Evolutionary conservation across 2,888 invertebrate genomes (phyloP).

Genomic region (Lucinisca nassula): DNA sequence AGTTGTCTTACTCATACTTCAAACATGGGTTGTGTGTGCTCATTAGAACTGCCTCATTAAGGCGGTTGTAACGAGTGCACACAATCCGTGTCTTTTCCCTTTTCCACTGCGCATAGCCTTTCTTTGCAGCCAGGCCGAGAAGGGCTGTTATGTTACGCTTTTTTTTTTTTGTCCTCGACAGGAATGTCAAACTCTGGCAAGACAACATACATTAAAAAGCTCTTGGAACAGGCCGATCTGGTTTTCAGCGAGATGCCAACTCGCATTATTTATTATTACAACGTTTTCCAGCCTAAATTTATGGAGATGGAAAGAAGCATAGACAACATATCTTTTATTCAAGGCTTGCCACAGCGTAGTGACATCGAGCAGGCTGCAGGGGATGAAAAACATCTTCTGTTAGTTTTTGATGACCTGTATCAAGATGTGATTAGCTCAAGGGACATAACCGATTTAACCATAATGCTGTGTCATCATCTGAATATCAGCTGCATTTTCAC

Average conservation of each 20-base stretch:
- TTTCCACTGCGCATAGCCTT: no score
- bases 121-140: no score
- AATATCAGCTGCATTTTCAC: background rate
- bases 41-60: no score
- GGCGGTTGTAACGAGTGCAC: no score
- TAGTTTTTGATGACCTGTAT: slow-evolving; percentile 4
- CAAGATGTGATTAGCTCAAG: background rate
- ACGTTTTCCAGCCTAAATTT: background rate
- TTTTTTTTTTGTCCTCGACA: no score
- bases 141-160: no score
- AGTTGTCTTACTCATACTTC: no score
- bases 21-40: no score
- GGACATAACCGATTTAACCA: background rate
- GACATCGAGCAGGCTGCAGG: background rate
- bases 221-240: background rate
- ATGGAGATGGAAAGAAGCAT: background rate
- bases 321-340: background rate
- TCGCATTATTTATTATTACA: background rate
- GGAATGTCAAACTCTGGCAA: no score
- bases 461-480: slow-evolving; percentile 12
- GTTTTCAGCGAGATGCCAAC: background rate
- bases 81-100: no score
- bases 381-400: background rate
- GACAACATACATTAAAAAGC: background rate
- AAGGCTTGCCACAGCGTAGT: background rate